These are phyloP conservation scores for Speoplatyrhinus poulsoni DNA, from an alignment of 2,113 vertebrate genomes.

Conservation along the genomic window DNA sequence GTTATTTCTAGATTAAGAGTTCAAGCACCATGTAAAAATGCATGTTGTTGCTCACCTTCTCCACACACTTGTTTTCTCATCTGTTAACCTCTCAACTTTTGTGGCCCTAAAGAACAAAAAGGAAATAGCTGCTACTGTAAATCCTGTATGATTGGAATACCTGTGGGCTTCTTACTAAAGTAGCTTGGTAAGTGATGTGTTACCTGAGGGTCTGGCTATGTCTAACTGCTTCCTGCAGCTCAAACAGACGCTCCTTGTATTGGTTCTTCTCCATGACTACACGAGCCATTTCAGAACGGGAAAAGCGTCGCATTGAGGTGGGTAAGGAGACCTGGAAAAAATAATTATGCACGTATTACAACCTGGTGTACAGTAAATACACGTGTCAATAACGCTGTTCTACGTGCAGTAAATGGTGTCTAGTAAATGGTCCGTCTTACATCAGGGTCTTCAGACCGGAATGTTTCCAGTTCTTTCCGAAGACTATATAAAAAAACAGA, in stretches of 20 bases:
- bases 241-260: slow-evolving; percentile 79
- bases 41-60: slow-evolving; percentile 58
- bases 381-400: not conserved
- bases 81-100: slow-evolving; percentile 62
- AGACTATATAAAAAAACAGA: slow-evolving; percentile 51
- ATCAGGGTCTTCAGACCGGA: slow-evolving; percentile 65
- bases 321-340: slow-evolving; percentile 51
- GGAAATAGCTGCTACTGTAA: not conserved
- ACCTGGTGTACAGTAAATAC: not conserved
- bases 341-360: not conserved
- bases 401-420: too few relatives aligned
- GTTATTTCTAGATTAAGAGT: not conserved
- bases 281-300: slow-evolving; percentile 81
- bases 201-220: slow-evolving; percentile 69
- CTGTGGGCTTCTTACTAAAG: too few relatives aligned
- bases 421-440: slow-evolving; percentile 50
- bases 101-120: slow-evolving; percentile 57
- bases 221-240: slow-evolving; percentile 76
- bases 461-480: slow-evolving; percentile 69
- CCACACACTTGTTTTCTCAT: slow-evolving; percentile 74
- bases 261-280: slow-evolving; percentile 83
- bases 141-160: too few relatives aligned
- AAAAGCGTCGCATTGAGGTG: slow-evolving; percentile 68
- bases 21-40: not conserved
- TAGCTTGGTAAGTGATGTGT: not conserved